Evolutionary conservation across 2,797 vertebrate genomes (phyloP), one percentile per base, ranked within the genome.

Genomic region (Gadopsis bispinosus): DNA sequence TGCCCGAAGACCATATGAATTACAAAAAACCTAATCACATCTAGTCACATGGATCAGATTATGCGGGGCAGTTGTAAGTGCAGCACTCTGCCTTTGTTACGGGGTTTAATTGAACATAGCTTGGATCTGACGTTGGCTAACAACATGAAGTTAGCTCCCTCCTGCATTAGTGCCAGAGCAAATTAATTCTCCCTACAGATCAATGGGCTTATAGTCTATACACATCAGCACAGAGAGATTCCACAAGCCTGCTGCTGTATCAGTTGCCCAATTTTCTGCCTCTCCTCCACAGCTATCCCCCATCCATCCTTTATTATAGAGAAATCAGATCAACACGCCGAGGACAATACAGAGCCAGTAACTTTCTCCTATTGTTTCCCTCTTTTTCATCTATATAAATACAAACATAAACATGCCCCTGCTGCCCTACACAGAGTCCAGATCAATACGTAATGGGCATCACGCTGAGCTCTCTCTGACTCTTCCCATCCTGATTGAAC

Each of bases 101-200:
- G 0, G 4, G 75, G 65, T 59, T 82, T 89, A 86, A 93, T 79
- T 88, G 87, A 92, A 92, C 81, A 80, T 88, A 86, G 87, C 86
- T 86, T 51, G 75, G 77, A 73, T 89, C 81, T 87, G 85, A 90
- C 55, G 26, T 56, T 60, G 81, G 89, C 83, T 89, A 88, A 90
- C 84, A 81, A 83, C 79, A 76, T 84, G 51, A 87, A 75, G 88
- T 90, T 87, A 77, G 89, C 84, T 82, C 85, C 68, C 64, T 85
- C 56, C 74, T 80, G 85, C 80, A 87, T 91, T 89, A 87, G 81
- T 85, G 88, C 80, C 86, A 90, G 77, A 77, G 65, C 77, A 90
- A 87, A 93, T 91, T 79, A 87, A 90, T 90, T 85, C 84, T 83
- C 81, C 80, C 82, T 31, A 33, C 83, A 92, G 85, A 93, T 89